Percentiles rank a stretch among this genome's conserved stretches.
phyloP scores from a whole-genome alignment of 2,113 vertebrate genomes.

The Marmota flaviventris region DNA sequence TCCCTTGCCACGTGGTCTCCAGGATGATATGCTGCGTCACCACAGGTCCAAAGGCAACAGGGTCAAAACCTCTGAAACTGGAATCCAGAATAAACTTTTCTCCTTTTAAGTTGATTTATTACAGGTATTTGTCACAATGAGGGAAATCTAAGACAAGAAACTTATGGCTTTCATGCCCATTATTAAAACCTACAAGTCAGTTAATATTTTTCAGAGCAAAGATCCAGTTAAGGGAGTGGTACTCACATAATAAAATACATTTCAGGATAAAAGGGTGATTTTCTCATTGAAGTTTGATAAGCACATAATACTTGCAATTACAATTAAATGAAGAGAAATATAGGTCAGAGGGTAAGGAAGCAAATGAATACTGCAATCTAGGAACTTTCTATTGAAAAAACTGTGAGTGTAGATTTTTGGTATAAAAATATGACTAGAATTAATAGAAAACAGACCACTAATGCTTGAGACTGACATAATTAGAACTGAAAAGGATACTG shows the following conservation, averaged over 20 bases:
- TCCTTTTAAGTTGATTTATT: too few relatives aligned
- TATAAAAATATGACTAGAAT: not conserved
- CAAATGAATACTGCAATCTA: not conserved
- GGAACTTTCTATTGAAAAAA: not conserved
- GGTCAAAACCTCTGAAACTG: too few relatives aligned
- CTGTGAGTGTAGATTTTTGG: not conserved
- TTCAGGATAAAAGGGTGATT: not conserved
- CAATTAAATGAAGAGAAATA: not conserved
- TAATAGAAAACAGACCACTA: not conserved
- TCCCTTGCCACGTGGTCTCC: too few relatives aligned
- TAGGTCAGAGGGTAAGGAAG: not conserved
- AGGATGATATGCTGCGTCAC: too few relatives aligned
- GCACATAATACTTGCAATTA: not conserved
- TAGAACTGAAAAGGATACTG: not conserved
- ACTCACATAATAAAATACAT: not conserved
- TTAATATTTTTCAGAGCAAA: not conserved
- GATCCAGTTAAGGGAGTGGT: not conserved
- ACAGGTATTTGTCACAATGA: not conserved
- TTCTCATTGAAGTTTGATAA: not conserved
- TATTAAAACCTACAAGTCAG: not conserved
- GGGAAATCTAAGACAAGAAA: not conserved
- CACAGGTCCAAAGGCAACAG: too few relatives aligned
- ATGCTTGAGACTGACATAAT: not conserved
- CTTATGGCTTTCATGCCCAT: not conserved
- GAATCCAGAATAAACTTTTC: too few relatives aligned